Percentiles rank a stretch among this genome's conserved stretches.
Conservation (phyloP, 1,140 invertebrate species). For the Melipona quadrifasciata region DNA sequence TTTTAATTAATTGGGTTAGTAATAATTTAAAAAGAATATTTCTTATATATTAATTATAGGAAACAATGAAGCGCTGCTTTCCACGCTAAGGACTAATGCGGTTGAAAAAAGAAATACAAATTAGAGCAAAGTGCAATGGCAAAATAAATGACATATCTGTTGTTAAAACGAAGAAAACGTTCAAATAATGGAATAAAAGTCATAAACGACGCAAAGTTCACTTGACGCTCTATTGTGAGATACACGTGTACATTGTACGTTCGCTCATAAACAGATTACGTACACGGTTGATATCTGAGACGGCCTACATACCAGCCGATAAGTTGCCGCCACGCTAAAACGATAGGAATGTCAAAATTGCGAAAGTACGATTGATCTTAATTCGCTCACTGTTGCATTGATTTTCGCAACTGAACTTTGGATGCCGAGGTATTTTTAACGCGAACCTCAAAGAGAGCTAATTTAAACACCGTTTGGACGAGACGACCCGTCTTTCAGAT, state of each 20-base stretch:
- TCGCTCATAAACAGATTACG: conserved; percentile 2
- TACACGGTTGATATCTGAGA: background rate
- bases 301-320: conserved; percentile 3
- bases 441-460: background rate
- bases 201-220: background rate
- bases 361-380: background rate
- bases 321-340: background rate
- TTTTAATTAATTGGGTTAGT: background rate
- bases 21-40: background rate
- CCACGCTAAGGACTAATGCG: conserved; percentile 14
- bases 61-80: background rate
- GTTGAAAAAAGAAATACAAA: conserved; percentile 4
- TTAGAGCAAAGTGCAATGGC: conserved; percentile 20
- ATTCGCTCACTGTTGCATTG: background rate
- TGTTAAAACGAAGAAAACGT: background rate
- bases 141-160: background rate
- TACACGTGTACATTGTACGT: background rate
- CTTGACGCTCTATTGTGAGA: background rate
- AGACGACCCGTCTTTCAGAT: background rate
- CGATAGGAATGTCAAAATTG: conserved; percentile 1
- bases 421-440: background rate
- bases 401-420: background rate
- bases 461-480: background rate
- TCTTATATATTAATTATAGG: too few species aligned
- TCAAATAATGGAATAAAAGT: background rate